Base-by-base conservation (phyloP, 2,888 invertebrate genomes). In the Latrodectus hesperus region DNA sequence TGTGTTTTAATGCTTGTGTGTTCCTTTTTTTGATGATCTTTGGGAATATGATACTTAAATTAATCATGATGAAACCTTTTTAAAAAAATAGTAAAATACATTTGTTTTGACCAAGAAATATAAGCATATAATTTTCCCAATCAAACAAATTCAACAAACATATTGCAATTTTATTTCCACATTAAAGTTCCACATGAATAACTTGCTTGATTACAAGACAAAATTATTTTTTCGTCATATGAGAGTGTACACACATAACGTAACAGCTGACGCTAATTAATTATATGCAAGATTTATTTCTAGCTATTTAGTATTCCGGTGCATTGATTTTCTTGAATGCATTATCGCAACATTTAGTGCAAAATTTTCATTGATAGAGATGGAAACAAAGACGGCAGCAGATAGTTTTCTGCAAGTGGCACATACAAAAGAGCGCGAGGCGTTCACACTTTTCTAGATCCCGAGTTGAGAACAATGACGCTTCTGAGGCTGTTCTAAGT, bases 251-350 rank as follows among this genome's bases (percentile, higher is more conserved):
- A 76, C 71, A 76, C 60, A 75, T 75, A 82, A 75, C 17, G 51
- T 75, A 75, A 75, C 82, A 82, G 82, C 75, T 82, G 82, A 70
- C 70, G 82, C 22, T 75, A 82, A 82, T 82, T 82, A 82, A 82
- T 82, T 26, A 82, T 70, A 82, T 75, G 82, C 75, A 51, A 75
- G 75, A 75, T 75, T 80, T 72, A 51, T 72, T 80, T 70, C 16
- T 26, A 38, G 60, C 22, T 75, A 82, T 82, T 75, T 82, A n/a
- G 26, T n/a, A 70, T 75, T 74, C 82, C 51, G 10, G 17, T 26
- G 38, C 26, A 75, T 75, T 68, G 70, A 68, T 82, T 75, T 55
- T 70, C 6, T 68, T 67, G 75, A 82, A 75, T 76, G 53, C 75
- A 73, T 53, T 73, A 81, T 67, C 51, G 67, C 49, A 10, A 17